Conservation (phyloP, 2,888 invertebrate species). For the Yponomeuta malinellus region DNA sequence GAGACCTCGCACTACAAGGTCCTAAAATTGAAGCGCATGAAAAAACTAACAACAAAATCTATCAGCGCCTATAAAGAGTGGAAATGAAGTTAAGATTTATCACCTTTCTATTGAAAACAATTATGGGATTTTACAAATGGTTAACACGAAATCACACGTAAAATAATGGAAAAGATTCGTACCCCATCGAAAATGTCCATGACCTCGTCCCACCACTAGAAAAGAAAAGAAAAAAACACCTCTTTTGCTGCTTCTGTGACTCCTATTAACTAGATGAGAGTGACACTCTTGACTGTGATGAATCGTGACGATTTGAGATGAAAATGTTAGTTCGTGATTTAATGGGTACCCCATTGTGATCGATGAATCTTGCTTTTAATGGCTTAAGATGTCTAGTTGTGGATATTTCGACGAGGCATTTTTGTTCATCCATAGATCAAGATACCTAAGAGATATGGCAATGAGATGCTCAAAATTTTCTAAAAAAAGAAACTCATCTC, state of each 20-base stretch:
- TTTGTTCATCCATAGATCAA: no score
- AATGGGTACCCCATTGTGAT: neutral
- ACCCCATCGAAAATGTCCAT: conserved; percentile 97
- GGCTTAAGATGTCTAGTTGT: no score
- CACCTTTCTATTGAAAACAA: neutral
- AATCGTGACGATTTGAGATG: conserved; percentile 3
- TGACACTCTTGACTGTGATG: neutral
- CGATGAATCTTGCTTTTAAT: neutral
- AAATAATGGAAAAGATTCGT: conserved; percentile 71
- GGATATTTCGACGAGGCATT: no score
- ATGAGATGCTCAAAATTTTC: no score
- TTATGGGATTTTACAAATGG: conserved; percentile 26
- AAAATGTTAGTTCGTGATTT: neutral
- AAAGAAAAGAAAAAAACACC: conserved; percentile 74
- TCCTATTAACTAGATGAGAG: neutral
- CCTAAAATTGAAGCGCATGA: no score
- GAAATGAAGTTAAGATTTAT: neutral
- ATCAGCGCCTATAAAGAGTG: no score
- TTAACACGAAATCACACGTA: conserved; percentile 54
- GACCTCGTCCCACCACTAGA: conserved; percentile 98
- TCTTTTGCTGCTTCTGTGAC: neutral
- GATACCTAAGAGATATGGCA: no score
- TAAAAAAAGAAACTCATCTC: no score
- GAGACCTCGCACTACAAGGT: no score
- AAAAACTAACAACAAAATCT: no score